phyloP scores from a whole-genome alignment of 2,888 invertebrate species.

The Pandemis corylana region DNA sequence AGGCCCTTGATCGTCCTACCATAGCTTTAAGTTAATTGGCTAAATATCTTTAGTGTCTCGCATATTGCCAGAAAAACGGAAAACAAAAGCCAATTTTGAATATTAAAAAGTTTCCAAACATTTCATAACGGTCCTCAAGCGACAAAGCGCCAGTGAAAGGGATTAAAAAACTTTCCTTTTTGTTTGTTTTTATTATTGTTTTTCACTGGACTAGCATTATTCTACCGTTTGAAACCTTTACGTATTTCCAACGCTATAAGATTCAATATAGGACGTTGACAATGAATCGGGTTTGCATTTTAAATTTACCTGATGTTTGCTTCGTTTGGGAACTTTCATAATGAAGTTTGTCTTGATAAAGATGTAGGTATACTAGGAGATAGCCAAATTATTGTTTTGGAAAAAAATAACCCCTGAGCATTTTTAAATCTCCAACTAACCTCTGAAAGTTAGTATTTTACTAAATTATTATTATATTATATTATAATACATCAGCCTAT shows the following conservation, averaged over 20 bases:
- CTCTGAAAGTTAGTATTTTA: no score
- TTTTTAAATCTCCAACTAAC: neutral
- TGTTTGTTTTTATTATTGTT: slow-evolving; percentile 41
- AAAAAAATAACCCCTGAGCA: neutral
- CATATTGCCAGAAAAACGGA: slow-evolving; percentile 6
- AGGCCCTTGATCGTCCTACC: no score
- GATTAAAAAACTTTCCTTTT: slow-evolving; percentile 49
- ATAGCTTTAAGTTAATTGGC: neutral
- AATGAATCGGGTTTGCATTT: slow-evolving; percentile 14
- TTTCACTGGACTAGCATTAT: slow-evolving; percentile 11
- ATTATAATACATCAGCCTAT: no score
- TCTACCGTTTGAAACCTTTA: neutral
- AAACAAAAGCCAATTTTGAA: slow-evolving; percentile 24
- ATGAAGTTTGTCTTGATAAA: slow-evolving; percentile 27
- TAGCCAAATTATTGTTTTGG: slow-evolving; percentile 3
- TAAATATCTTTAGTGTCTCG: neutral
- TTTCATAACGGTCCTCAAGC: slow-evolving; percentile 35
- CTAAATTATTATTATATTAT: no score
- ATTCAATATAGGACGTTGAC: neutral
- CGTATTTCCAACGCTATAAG: neutral
- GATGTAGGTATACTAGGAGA: neutral
- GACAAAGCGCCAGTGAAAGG: slow-evolving; percentile 42
- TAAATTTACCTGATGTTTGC: slow-evolving; percentile 37
- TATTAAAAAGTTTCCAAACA: slow-evolving; percentile 37
- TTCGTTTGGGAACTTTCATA: slow-evolving; percentile 20